Evolutionary conservation across 2,888 invertebrate genomes (phyloP).

Genomic region (Corythucha ciliata): DNA sequence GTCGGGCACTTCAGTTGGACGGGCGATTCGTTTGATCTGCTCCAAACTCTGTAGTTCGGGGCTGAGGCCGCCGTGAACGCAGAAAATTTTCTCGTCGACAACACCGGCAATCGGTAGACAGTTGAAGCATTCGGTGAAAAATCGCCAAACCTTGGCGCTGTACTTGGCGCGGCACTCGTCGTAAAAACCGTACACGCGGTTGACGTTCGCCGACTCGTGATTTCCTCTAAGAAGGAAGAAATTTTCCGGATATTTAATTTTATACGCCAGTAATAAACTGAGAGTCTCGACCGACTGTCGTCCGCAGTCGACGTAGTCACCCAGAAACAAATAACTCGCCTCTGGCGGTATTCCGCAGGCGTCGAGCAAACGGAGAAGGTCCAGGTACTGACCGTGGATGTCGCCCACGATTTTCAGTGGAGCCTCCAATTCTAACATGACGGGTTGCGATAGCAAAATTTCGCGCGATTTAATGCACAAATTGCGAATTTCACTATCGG

Average conservation of each 20-base stretch:
- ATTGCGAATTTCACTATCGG: slow-evolving; percentile 23
- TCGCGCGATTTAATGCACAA: slow-evolving; percentile 24
- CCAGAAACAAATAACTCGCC: slow-evolving; percentile 19
- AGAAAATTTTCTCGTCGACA: slow-evolving; percentile 56
- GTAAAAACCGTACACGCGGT: slow-evolving; percentile 55
- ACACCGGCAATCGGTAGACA: slow-evolving; percentile 53
- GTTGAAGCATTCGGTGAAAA: slow-evolving; percentile 44
- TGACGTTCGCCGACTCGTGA: slow-evolving; percentile 94
- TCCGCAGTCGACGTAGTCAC: slow-evolving; percentile 22
- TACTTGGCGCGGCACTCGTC: slow-evolving; percentile 64
- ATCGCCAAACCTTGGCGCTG: slow-evolving; percentile 41
- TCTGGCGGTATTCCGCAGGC: slow-evolving; percentile 16
- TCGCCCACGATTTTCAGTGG: slow-evolving; percentile 29
- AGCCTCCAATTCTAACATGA: slow-evolving; percentile 26
- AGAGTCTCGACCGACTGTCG: slow-evolving; percentile 91
- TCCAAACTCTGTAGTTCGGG: slow-evolving; percentile 47
- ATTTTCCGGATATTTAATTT: slow-evolving; percentile 97
- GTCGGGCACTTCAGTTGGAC: slow-evolving; percentile 50
- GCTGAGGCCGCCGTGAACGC: slow-evolving; percentile 51
- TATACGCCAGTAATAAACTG: slow-evolving; percentile 90
- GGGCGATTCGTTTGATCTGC: slow-evolving; percentile 48
- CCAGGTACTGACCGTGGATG: slow-evolving; percentile 27
- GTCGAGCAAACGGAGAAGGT: slow-evolving; percentile 26
- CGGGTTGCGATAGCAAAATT: slow-evolving; percentile 26
- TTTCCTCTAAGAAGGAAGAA: slow-evolving; percentile 91